Evolutionary conservation across 2,113 vertebrate species (phyloP).

Genomic region (Nerophis ophidion): DNA sequence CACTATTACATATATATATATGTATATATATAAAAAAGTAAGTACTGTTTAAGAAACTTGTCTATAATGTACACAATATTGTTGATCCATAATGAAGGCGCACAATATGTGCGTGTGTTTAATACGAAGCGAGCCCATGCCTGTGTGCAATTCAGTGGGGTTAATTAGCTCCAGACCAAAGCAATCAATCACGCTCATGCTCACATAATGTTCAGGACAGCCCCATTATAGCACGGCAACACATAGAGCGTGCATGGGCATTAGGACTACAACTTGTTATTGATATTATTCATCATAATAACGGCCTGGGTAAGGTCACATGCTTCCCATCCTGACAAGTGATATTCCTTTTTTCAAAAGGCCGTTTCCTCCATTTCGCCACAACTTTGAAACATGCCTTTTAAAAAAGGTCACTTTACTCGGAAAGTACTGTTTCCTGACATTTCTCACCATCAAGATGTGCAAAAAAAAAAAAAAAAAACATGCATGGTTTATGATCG

Average conservation of each 20-base stretch:
- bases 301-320: constrained; percentile 6
- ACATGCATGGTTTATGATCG: no score
- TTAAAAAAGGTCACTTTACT: constrained; percentile 19
- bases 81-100: not conserved
- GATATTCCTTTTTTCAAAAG: not conserved
- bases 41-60: no score
- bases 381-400: constrained; percentile 17
- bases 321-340: constrained; percentile 1
- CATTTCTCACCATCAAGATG: not conserved
- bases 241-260: constrained; percentile 10
- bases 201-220: constrained; percentile 46
- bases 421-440: constrained; percentile 5
- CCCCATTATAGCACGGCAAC: constrained; percentile 55
- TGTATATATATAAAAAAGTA: no score
- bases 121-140: constrained; percentile 9
- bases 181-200: constrained; percentile 66
- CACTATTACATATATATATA: no score
- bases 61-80: not conserved
- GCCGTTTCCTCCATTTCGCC: not conserved
- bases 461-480: no score
- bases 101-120: constrained; percentile 12
- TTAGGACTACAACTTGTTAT: not conserved
- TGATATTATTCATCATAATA: not conserved
- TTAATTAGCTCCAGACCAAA: constrained; percentile 66
- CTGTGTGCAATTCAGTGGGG: constrained; percentile 45